These are phyloP conservation scores for Hemitrygon akajei DNA, from an alignment of 2,797 vertebrate species.

Conservation along the genomic window DNA sequence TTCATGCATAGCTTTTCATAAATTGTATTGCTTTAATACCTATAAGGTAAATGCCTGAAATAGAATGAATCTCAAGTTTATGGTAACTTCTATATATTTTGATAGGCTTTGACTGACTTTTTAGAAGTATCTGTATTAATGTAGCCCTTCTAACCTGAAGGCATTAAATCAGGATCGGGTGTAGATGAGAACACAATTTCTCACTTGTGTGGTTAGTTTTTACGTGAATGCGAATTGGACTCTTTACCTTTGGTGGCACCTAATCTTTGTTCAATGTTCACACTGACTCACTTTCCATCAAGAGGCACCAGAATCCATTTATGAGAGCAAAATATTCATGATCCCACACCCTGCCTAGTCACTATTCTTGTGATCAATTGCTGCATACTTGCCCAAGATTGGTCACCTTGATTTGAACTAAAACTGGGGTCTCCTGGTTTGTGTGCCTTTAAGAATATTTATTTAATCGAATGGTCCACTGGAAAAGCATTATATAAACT, in stretches of 20 bases:
- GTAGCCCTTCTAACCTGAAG: neutral
- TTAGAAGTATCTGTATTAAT: neutral
- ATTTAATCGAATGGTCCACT: neutral
- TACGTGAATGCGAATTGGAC: no score
- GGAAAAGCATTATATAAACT: neutral
- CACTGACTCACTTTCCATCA: neutral
- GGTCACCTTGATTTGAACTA: neutral
- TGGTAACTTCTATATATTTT: no score
- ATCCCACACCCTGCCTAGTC: neutral
- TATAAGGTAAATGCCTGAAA: no score
- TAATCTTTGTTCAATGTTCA: neutral
- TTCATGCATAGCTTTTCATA: no score
- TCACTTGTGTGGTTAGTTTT: neutral
- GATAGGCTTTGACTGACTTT: neutral
- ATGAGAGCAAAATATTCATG: neutral
- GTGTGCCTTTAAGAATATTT: neutral
- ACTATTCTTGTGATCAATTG: neutral
- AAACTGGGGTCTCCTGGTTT: neutral
- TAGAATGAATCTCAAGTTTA: no score
- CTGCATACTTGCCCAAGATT: neutral
- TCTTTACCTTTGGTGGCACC: neutral
- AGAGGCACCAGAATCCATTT: neutral
- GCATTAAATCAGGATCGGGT: neutral
- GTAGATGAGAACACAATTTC: neutral
- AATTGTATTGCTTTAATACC: no score